These are phyloP conservation scores for Naja naja DNA, from an alignment of 2,113 vertebrate species.

Conservation along the genomic window DNA sequence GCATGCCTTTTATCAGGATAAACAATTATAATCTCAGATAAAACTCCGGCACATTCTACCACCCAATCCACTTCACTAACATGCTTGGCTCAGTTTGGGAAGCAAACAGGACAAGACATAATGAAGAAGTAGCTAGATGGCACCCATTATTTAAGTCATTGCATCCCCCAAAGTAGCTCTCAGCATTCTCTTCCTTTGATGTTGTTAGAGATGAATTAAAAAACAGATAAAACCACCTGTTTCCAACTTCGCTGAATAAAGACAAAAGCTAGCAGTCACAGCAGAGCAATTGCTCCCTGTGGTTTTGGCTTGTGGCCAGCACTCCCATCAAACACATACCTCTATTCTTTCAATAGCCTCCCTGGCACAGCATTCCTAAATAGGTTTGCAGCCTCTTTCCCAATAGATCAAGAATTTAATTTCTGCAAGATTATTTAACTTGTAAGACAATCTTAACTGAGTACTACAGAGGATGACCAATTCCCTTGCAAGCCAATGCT, in stretches of 20 bases:
- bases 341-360: not conserved
- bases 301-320: not conserved
- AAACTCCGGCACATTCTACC: not conserved
- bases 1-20: not conserved
- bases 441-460: not conserved
- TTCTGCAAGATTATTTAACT: not conserved
- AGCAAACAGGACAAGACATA: not conserved
- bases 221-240: not conserved
- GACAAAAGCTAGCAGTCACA: not conserved
- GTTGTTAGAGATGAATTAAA: not conserved
- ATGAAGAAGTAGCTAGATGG: not conserved
- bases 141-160: not conserved
- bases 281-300: not conserved
- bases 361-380: not conserved
- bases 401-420: not conserved
- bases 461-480: not conserved
- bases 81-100: not conserved
- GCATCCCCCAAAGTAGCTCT: not conserved
- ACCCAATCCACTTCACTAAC: not conserved
- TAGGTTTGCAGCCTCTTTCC: not conserved
- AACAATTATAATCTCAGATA: not conserved
- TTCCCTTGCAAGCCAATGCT: not conserved
- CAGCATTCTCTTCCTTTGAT: not conserved
- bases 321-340: not conserved
- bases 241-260: not conserved